These are phyloP conservation scores for Cataglyphis hispanica DNA, from an alignment of 1,140 invertebrate genomes.

Conservation along the genomic window DNA sequence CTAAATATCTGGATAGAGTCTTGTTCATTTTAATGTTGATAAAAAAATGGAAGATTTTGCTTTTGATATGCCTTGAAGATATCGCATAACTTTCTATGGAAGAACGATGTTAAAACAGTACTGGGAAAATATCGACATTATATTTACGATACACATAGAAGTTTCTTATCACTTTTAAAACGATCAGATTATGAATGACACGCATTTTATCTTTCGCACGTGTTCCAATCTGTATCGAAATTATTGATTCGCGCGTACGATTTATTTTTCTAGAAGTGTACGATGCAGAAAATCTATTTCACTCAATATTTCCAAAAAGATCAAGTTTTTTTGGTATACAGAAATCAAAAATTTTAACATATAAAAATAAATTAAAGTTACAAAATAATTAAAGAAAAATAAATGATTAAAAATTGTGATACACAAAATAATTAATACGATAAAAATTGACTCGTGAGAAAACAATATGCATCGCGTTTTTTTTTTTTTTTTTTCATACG, in stretches of 20 bases:
- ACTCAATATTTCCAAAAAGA: background rate
- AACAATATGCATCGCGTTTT: background rate
- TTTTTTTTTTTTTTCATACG: no score
- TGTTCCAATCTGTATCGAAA: background rate
- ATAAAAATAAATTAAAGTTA: background rate
- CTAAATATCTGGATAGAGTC: background rate
- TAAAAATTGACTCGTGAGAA: background rate
- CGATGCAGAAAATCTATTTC: background rate
- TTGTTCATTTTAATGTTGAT: background rate
- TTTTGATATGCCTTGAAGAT: background rate
- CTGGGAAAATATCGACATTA: background rate
- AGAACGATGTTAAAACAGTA: no score
- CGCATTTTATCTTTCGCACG: slow-evolving; percentile 34
- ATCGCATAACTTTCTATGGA: slow-evolving; percentile 12
- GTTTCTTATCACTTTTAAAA: slow-evolving; percentile 8
- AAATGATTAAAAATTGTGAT: background rate
- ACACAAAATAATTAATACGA: background rate
- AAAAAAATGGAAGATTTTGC: background rate
- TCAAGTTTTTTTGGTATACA: background rate
- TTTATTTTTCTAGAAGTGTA: background rate
- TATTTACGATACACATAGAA: background rate
- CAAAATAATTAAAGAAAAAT: background rate
- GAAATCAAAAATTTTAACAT: slow-evolving; percentile 5
- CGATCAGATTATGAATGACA: slow-evolving; percentile 23
- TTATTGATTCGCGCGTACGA: background rate